Base-by-base conservation (phyloP, 2,888 invertebrate genomes). In the Acleris holmiana region DNA sequence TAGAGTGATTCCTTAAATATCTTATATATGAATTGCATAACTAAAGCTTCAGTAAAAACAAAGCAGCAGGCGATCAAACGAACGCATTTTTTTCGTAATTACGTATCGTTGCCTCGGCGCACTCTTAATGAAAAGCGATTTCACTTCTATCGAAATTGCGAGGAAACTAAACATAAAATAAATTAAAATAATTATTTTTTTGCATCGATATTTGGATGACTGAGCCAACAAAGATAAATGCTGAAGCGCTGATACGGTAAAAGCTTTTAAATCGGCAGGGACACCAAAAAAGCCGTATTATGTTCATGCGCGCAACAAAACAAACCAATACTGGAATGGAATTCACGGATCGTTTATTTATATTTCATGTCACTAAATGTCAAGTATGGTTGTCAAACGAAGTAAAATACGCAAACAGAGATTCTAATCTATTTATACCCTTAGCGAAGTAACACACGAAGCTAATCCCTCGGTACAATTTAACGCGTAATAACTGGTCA, bases 221-320 rank as follows among this genome's bases (percentile, higher is more conserved):
- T 44, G 29, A 23, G 13, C 17, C 46, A 57, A 57, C 25, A 57
- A 51, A 51, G 51, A 53, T 57, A 63, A 56, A 50, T 13, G 17
- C 25, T 7, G 18, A 35, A 56, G 23, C 44, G 15, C 44, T 51
- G 62, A 57, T 57, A 46, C 13, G 51, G 29, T 57, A 47, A 63
- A 57, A 57, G 50, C 46, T 57, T 51, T 56, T 51, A 35, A 44
- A 57, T 56, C 6, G 4, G 35, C 13, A 35, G 35, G 13, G 13
- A 19, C 21, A 57, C 25, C n/a, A 10, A 23, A 63, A 50, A 57
- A 35, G 35, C 21, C 35, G n/a, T 29, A 19, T 46, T 57, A 21
- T 47, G 46, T 57, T 46, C 21, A 29, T 18, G 46, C 21, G 8
- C 29, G 13, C 35, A 13, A 51, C 35, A 19, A 51, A 5, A 29